Base-by-base conservation (phyloP, 2,113 vertebrate species). In the Mirounga angustirostris region DNA sequence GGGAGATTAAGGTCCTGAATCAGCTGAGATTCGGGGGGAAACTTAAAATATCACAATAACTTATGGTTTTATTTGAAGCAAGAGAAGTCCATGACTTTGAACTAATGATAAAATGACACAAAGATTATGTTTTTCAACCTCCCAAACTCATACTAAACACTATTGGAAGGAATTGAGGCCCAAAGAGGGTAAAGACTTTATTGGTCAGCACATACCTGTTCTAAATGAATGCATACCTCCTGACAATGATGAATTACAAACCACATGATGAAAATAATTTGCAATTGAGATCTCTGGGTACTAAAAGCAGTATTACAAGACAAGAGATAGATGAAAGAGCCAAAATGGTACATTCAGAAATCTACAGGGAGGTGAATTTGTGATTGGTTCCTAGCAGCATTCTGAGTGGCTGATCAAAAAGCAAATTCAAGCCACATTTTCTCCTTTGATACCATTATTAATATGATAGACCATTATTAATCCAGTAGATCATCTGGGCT, bases 231-330 rank as follows among this genome's bases (percentile, higher is more conserved):
- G 21, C 11, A 11, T 82, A 24, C 46, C 56, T 89, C 50, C 9
- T 94, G 1, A 59, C 88, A 65, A 84, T 63, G 33, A 65, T 54
- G 54, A 58, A 84, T 86, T 76, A 91, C 11, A 94, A 79, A 67
- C 10, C 5, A 84, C 56, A 74, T 14, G 63, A 71, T 73, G 28
- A 94, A 88, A 95, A 73, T 56, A 96, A 67, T 56, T 89, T 96
- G 14, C 24, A 85, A 2, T 33, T 95, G 52, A 95, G 24, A 73
- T 76, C 7, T 79, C 50, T 80, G 80, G 15, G 24, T 91, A 65
- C 18, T 50, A 95, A 91, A 3, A 93, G 50, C 4, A 80, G 43
- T 52, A 88, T 40, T 84, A 88, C 12, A 33, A 73, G 40, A 26
- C n/a, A 21, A 89, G n/a, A 88, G 84, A 40, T 65, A 83, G 36